Base-by-base conservation (phyloP, 2,888 invertebrate genomes). In the Drosophila atroscutellata region DNA sequence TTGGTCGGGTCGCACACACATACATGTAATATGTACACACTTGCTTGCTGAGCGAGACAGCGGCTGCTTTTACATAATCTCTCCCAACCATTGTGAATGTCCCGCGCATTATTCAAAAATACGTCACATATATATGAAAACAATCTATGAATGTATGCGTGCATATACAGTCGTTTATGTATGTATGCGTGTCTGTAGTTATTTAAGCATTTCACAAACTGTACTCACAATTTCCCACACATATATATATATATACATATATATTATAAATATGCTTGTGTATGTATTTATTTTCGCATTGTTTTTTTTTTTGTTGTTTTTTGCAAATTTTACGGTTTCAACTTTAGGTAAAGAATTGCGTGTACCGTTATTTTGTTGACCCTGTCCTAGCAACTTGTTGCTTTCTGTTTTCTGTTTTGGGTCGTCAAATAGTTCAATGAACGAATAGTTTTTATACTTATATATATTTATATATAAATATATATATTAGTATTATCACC, bases 41-140 rank as follows among this genome's bases (percentile, higher is more conserved):
- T 61, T 55, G 62, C 67, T 66, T 66, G 62, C 64, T 78, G 57
- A 75, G 70, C 74, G 57, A 60, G 78, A 64, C 57, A 80, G 61
- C 52, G 61, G 57, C 62, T 36, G 59, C 39, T 77, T 72, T 85
- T 85, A 85, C 83, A 85, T 85, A 85, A 85, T 79, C 45, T 15
- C 45, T 45, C 45, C 81, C 26, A 55, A 66, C 36, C 54, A 59
- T 54, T 75, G 76, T 65, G 80, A 75, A 78, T 72, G 39, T 60
- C 77, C 79, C 77, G 77, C 72, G 77, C 71, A 67, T 51, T 55
- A 61, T 77, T 75, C 39, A 56, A 77, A 77, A 71, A 54, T 64
- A 24, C 42, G 32, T 55, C 50, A 26, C n/a, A 49, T 15, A 28
- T 34, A 36, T 20, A 26, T 11, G 13, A 26, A 37, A 26, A 26